Evolutionary conservation across 2,888 invertebrate species (phyloP).

Genomic region (Limnephilus lunatus): DNA sequence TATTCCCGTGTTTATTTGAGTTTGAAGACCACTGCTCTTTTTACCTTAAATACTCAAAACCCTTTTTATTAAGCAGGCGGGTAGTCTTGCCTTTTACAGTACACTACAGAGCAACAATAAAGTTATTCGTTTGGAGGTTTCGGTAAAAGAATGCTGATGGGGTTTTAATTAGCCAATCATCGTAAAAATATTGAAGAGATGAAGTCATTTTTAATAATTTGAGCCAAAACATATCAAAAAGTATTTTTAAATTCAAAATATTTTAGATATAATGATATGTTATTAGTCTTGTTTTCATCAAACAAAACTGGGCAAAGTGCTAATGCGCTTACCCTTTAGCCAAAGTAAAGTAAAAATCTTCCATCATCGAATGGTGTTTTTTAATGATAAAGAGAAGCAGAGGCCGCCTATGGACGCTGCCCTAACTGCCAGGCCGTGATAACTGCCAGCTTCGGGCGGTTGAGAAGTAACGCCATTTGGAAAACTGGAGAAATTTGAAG

Average conservation of each 20-base stretch:
- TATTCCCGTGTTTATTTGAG: background rate
- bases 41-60: background rate
- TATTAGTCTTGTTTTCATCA: background rate
- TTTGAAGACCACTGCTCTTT: background rate
- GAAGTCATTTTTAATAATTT: background rate
- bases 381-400: no score
- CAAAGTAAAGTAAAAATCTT: no score
- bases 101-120: background rate
- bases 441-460: no score
- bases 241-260: no score
- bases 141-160: background rate
- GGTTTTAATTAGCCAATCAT: background rate
- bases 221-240: background rate
- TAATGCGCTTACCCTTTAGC: background rate
- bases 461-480: no score
- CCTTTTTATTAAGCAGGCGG: background rate
- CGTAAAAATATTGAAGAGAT: background rate
- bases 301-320: background rate
- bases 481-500: no score
- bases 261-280: no score
- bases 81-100: background rate
- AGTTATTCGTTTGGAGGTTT: background rate
- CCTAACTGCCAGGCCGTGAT: no score
- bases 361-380: no score
- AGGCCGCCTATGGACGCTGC: no score